Base-by-base conservation (phyloP, 2,113 vertebrate species). In the Chelonoidis abingdonii region DNA sequence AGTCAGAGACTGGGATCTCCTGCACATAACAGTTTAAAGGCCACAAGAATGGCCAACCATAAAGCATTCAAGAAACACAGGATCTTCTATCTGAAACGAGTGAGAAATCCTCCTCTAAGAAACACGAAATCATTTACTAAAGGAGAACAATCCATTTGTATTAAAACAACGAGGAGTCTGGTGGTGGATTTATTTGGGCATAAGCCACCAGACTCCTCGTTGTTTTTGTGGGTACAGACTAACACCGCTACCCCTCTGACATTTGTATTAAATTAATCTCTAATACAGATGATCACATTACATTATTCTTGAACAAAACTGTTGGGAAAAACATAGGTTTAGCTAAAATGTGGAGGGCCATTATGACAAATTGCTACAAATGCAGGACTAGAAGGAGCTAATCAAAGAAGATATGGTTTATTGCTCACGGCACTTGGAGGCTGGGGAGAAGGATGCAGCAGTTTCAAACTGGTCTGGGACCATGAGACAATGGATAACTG, bases 1-100 rank as follows among this genome's bases (percentile, higher is more conserved):
- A 81, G 10, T 44, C 16, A 83, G 13, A 89, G 4, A 5, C 14
- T 86, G 41, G 0, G 1, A 7, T 6, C 3, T 84, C 81, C n/a
- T 78, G 31, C 47, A 78, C 62, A 86, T 9, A 17, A 79, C 21
- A 91, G 8, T 1, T 57, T 57, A 89, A 0, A 47, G 56, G n/a
- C 1, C 27, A 0, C 13, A 31, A 75, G 79, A 57, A 54, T 0
- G 89, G 47, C 19, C 2, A 9, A 69, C 3, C 13, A 76, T n/a
- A 8, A n/a, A 50, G 6, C 13, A 25, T 83, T 85, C 41, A 76
- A 92, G 87, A 47, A 25, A 44, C 72, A 25, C 10, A 29, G 25
- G 75, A 27, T 10, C 41, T 47, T 78, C 75, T 78, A 44, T 78
- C 29, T 47, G 75, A 44, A 78, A 78, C 27, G 75, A 24, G 41